Percentiles rank a stretch among this genome's conserved stretches.
phyloP scores from a whole-genome alignment of 1,140 invertebrate genomes.

The Cydia splendana region DNA sequence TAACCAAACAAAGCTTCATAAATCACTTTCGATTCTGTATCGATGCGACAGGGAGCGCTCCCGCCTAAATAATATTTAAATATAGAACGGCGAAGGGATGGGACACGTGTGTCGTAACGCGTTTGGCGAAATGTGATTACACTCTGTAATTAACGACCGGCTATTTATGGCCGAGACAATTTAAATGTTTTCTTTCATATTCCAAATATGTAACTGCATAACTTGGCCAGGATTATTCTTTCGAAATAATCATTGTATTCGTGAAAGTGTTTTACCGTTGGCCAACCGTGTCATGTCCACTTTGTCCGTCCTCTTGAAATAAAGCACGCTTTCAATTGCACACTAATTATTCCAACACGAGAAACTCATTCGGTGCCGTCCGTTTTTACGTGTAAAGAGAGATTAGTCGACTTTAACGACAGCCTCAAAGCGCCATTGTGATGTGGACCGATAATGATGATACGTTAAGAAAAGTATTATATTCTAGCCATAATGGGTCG shows the following conservation, averaged over 20 bases:
- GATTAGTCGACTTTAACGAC: constrained; percentile 76
- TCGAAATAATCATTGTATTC: constrained; percentile 70
- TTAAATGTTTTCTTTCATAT: constrained; percentile 67
- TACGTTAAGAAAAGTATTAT: constrained; percentile 76
- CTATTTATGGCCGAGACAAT: constrained; percentile 69
- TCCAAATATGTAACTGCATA: constrained; percentile 38
- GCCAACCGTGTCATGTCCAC: constrained; percentile 70
- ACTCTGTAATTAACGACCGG: constrained; percentile 73
- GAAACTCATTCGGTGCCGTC: constrained; percentile 72
- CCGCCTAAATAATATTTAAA: constrained; percentile 76
- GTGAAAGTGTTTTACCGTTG: constrained; percentile 77
- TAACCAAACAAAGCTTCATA: constrained; percentile 68
- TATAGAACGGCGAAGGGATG: constrained; percentile 78
- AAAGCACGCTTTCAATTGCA: constrained; percentile 79
- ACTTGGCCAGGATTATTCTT: constrained; percentile 54
- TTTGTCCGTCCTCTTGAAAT: constrained; percentile 74
- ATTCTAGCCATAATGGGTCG: constrained; percentile 64
- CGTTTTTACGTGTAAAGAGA: constrained; percentile 77
- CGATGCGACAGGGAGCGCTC: constrained; percentile 68
- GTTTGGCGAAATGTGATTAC: constrained; percentile 80
- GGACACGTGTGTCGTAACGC: constrained; percentile 78
- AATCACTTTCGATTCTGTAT: constrained; percentile 73
- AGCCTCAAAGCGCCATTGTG: constrained; percentile 69
- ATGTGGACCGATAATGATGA: constrained; percentile 72
- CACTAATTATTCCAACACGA: constrained; percentile 79